Percentiles rank a stretch among this genome's conserved stretches.
phyloP scores from a whole-genome alignment of 1,140 invertebrate species.

The Cataglyphis hispanica region DNA sequence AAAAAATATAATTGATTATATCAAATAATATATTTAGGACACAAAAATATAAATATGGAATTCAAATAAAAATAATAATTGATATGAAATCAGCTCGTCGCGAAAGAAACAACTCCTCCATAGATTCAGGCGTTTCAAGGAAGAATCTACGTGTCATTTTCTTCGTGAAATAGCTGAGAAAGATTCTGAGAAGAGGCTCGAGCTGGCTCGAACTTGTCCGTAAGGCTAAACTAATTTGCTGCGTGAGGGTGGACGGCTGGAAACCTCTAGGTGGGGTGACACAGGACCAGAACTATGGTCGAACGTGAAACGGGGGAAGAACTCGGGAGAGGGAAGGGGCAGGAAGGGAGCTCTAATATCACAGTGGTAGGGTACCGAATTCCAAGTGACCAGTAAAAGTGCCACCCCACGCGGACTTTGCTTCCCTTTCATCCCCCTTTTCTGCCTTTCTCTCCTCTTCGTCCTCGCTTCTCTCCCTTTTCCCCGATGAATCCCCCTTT shows the following conservation, averaged over 20 bases:
- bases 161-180: conserved; percentile 61
- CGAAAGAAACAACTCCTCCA: neutral
- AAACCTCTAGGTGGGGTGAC: conserved; percentile 66
- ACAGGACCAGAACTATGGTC: conserved; percentile 61
- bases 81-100: conserved; percentile 49
- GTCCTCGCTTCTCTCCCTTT: conserved; percentile 31
- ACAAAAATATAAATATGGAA: neutral
- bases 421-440: conserved; percentile 53
- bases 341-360: conserved; percentile 54
- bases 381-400: conserved; percentile 81
- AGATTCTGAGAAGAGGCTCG: conserved; percentile 65
- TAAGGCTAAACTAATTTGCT: conserved; percentile 79
- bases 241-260: conserved; percentile 67
- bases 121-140: conserved; percentile 62
- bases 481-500: conserved; percentile 42
- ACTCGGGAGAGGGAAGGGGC: neutral
- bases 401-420: conserved; percentile 58
- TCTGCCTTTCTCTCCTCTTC: conserved; percentile 62
- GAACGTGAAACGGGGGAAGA: conserved; percentile 39
- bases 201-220: conserved; percentile 68
- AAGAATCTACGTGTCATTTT: conserved; percentile 68
- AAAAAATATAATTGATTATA: neutral
- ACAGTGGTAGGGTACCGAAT: conserved; percentile 73
- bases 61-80: conserved; percentile 50
- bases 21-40: neutral